Conservation (phyloP, 2,888 invertebrate genomes). For the Agonum fuliginosum region DNA sequence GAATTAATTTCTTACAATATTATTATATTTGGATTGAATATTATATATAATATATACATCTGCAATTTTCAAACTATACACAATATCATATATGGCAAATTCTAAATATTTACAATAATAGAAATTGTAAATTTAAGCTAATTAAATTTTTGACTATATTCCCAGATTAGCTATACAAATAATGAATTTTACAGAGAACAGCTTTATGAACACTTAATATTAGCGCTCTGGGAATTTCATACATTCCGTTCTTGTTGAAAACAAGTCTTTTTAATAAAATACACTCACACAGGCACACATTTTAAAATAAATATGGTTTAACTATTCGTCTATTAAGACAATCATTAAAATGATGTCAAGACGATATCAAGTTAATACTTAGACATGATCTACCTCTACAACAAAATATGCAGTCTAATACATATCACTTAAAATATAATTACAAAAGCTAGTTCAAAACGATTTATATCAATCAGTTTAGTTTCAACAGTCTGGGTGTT, state of each 20-base stretch:
- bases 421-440: constrained; percentile 55
- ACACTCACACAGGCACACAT: constrained; percentile 48
- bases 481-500: constrained; percentile 53
- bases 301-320: constrained; percentile 58
- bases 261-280: constrained; percentile 57
- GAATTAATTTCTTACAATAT: constrained; percentile 56
- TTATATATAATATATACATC: constrained; percentile 59
- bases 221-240: constrained; percentile 58
- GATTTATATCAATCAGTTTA: constrained; percentile 40
- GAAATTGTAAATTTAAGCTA: constrained; percentile 59
- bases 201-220: constrained; percentile 55
- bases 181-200: constrained; percentile 57
- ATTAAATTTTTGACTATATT: constrained; percentile 58
- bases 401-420: constrained; percentile 59
- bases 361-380: constrained; percentile 54
- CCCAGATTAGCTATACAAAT: constrained; percentile 57
- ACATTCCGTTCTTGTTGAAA: constrained; percentile 43
- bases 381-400: constrained; percentile 51
- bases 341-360: constrained; percentile 15
- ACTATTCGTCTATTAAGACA: constrained; percentile 33
- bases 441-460: constrained; percentile 50
- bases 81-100: constrained; percentile 66
- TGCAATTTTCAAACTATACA: constrained; percentile 63
- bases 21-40: constrained; percentile 59
- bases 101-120: constrained; percentile 64